phyloP scores from a whole-genome alignment of 2,113 vertebrate species.

The Dermatemys mawii region DNA sequence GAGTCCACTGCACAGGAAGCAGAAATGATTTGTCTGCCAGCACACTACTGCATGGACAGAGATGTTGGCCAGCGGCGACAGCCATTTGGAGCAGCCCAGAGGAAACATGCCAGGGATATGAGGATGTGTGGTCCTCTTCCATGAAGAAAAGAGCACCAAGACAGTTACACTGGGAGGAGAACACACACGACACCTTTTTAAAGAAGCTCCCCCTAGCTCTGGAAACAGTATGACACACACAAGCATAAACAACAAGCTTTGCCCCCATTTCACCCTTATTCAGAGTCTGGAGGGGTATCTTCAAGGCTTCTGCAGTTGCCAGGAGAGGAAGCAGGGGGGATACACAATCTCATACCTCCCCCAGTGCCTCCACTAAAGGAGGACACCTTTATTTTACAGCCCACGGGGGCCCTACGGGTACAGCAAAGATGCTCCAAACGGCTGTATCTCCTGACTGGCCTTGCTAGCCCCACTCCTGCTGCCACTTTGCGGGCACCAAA shows the following conservation, averaged over 20 bases:
- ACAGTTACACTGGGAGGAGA: background rate
- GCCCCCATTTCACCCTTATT: no score
- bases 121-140: background rate
- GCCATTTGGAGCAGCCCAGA: background rate
- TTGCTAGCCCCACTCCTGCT: background rate
- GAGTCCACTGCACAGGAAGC: no score
- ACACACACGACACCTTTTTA: background rate
- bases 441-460: background rate
- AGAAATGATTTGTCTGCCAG: no score
- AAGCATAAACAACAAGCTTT: no score
- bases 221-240: background rate
- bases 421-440: background rate
- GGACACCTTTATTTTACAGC: background rate
- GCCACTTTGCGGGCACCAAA: background rate
- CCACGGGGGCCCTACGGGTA: background rate
- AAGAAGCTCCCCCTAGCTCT: background rate
- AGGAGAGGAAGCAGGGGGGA: background rate
- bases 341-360: background rate
- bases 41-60: background rate
- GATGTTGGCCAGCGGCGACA: background rate
- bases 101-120: background rate
- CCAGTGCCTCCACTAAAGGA: background rate
- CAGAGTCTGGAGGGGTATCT: no score
- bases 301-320: background rate
- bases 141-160: no score